These are phyloP conservation scores for Scotopteryx bipunctaria DNA, from an alignment of 2,888 invertebrate genomes.

Conservation along the genomic window DNA sequence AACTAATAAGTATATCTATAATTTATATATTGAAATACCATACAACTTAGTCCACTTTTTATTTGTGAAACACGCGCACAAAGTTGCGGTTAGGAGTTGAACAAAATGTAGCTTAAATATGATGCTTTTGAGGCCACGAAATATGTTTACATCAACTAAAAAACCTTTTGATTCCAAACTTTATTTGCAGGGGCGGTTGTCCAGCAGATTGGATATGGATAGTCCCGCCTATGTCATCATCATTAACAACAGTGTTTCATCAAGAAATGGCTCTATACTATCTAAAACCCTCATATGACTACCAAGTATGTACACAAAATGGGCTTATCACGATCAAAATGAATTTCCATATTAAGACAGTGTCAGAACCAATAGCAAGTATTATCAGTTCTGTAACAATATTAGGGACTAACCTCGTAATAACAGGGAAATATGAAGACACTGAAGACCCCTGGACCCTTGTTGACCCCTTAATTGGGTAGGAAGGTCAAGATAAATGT, in stretches of 20 bases:
- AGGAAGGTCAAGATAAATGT: constrained; percentile 26
- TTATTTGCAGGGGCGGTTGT: constrained; percentile 87
- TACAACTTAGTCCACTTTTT: too few relatives aligned
- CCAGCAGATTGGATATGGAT: constrained; percentile 95
- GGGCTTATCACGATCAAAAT: too few relatives aligned
- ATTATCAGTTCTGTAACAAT: constrained; percentile 12
- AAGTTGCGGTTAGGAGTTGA: too few relatives aligned
- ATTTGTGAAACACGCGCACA: too few relatives aligned
- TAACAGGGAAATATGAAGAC: constrained; percentile 7
- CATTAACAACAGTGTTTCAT: constrained; percentile 90
- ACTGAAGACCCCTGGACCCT: constrained; percentile 18
- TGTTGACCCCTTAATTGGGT: constrained; percentile 27
- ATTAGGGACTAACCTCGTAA: constrained; percentile 3
- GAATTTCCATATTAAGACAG: constrained; percentile 1
- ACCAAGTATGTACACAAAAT: constrained; percentile 88
- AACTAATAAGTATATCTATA: too few relatives aligned
- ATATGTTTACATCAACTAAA: too few relatives aligned
- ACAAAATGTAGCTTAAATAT: too few relatives aligned
- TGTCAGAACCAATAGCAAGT: constrained; percentile 7
- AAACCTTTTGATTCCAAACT: too few relatives aligned
- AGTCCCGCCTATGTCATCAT: constrained; percentile 89
- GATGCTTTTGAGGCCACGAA: too few relatives aligned
- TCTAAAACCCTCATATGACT: constrained; percentile 94
- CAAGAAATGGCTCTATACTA: constrained; percentile 95
- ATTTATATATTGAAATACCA: too few relatives aligned